Conservation (phyloP, 2,888 invertebrate species). For the Troides helena region DNA sequence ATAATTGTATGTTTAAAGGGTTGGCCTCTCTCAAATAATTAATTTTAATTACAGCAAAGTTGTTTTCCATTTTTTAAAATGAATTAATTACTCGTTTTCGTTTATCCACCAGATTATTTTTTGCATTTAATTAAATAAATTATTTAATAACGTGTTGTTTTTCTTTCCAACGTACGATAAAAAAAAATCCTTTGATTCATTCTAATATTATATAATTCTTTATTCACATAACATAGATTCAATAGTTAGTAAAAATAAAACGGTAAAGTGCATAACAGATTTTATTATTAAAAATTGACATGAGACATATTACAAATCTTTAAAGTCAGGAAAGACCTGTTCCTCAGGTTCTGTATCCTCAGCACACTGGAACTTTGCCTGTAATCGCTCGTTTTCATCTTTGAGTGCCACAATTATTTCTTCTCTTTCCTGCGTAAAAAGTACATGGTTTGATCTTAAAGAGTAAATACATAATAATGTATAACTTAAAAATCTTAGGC, state of each 20-base stretch:
- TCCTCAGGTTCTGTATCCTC: slow-evolving; percentile 38
- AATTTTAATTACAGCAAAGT: neutral
- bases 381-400: slow-evolving; percentile 70
- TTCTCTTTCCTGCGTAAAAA: slow-evolving; percentile 67
- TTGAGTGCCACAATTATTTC: slow-evolving; percentile 71
- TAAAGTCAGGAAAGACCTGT: neutral
- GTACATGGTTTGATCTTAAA: neutral
- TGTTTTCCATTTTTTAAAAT: neutral
- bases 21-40: neutral
- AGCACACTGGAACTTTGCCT: slow-evolving; percentile 60
- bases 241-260: no score
- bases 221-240: no score
- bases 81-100: neutral
- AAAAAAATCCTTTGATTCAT: no score
- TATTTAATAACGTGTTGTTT: slow-evolving; percentile 3
- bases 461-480: no score
- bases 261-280: no score
- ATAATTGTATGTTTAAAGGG: neutral
- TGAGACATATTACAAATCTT: neutral
- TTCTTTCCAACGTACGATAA: neutral
- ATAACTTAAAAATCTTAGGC: no score
- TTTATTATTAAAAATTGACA: neutral
- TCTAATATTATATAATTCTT: no score
- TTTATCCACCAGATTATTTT: slow-evolving; percentile 1
- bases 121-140: slow-evolving; percentile 24